Conservation (phyloP, 2,113 vertebrate genomes). For the Centropristis striata region DNA sequence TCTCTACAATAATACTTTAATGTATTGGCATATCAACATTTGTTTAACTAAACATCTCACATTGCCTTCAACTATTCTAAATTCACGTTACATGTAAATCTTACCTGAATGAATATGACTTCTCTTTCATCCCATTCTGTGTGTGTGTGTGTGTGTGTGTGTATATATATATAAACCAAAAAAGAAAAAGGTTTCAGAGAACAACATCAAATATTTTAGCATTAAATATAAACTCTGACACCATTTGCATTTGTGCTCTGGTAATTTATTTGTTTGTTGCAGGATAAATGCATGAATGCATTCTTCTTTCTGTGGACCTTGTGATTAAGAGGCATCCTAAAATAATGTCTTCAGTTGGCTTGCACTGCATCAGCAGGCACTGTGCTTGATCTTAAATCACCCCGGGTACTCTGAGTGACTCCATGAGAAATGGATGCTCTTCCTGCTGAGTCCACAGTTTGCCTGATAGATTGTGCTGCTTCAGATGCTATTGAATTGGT, state of each 20-base stretch:
- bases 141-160: no score
- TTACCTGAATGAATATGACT: no score
- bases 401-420: constrained; percentile 58
- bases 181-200: not conserved
- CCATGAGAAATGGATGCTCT: constrained; percentile 70
- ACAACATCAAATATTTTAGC: not conserved
- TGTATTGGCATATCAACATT: no score
- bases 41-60: not conserved
- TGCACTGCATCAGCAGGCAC: constrained; percentile 68
- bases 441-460: constrained; percentile 80
- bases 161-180: not conserved
- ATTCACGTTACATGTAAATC: no score
- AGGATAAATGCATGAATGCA: constrained; percentile 42
- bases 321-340: constrained; percentile 71
- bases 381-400: constrained; percentile 74
- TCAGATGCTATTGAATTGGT: constrained; percentile 73
- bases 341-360: constrained; percentile 73
- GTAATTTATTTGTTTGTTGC: constrained; percentile 44
- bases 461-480: constrained; percentile 75
- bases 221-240: constrained; percentile 8
- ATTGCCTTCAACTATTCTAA: not conserved
- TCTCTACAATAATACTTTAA: no score
- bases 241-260: constrained; percentile 3
- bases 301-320: constrained; percentile 38
- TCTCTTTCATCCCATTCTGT: no score